Conservation (phyloP, 1,140 invertebrate genomes). For the Drosophila littoralis region DNA sequence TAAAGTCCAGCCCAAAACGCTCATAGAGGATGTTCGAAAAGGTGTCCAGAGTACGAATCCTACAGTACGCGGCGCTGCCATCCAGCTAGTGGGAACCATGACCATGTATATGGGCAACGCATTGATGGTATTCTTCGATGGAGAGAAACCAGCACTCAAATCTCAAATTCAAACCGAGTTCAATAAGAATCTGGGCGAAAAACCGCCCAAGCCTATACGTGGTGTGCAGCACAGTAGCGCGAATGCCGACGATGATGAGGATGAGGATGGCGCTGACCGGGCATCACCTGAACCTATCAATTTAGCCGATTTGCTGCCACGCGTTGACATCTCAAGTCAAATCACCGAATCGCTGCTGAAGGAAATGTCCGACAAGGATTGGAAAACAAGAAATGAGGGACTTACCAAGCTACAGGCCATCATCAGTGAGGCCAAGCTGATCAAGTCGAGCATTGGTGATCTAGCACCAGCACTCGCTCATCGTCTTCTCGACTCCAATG, state of each 20-base stretch:
- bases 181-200: conserved; percentile 91
- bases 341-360: conserved; percentile 92
- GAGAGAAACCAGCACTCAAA: conserved; percentile 93
- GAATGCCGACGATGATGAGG: conserved; percentile 85
- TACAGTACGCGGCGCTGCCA: conserved; percentile 90
- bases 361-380: conserved; percentile 96
- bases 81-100: conserved; percentile 87
- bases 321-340: conserved; percentile 93
- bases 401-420: conserved; percentile 85
- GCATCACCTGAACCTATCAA: conserved; percentile 84
- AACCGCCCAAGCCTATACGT: conserved; percentile 89
- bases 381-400: conserved; percentile 90
- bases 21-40: conserved; percentile 93
- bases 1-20: conserved; percentile 88
- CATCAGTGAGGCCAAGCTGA: conserved; percentile 90
- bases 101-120: conserved; percentile 93
- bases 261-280: conserved; percentile 86
- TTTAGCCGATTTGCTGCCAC: conserved; percentile 89
- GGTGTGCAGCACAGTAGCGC: conserved; percentile 82
- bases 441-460: conserved; percentile 93
- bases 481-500: conserved; percentile 94
- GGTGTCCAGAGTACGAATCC: conserved; percentile 93
- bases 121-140: conserved; percentile 92
- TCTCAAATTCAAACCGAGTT: conserved; percentile 95
- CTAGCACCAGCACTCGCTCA: conserved; percentile 91